Conservation (phyloP, 2,113 vertebrate species). For the Casuarius casuarius region DNA sequence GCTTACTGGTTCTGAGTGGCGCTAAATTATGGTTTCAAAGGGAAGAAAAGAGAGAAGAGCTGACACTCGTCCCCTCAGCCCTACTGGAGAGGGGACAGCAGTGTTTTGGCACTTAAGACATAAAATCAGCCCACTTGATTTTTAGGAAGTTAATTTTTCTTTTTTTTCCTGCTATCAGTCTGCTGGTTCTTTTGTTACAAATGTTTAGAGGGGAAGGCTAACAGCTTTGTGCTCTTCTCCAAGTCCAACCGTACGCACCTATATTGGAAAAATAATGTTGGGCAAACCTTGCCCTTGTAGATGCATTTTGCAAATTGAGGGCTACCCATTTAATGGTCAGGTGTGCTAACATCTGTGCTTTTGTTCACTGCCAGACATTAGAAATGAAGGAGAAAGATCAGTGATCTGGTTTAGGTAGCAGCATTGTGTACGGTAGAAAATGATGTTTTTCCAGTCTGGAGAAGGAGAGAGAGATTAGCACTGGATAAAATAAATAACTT, state of each 20-base stretch:
- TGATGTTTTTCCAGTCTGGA: background rate
- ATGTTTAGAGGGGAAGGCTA: background rate
- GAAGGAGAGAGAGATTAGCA: background rate
- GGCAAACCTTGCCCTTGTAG: background rate
- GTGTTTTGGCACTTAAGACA: background rate
- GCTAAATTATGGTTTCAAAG: background rate
- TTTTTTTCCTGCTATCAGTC: background rate
- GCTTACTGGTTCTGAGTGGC: background rate
- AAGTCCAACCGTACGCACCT: background rate
- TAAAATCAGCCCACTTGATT: background rate
- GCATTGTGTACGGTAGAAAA: background rate
- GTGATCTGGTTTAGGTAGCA: background rate
- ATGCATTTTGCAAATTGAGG: background rate
- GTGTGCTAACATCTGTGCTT: background rate
- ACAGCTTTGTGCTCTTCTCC: background rate
- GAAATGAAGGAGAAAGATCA: background rate
- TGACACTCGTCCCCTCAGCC: background rate
- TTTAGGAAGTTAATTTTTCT: background rate
- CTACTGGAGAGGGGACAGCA: background rate
- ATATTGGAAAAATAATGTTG: background rate
- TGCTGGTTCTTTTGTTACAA: background rate
- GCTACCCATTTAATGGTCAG: background rate
- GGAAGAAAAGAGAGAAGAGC: background rate
- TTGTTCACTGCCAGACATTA: rapidly evolving
- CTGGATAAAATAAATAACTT: background rate